Evolutionary conservation across 2,888 invertebrate species (phyloP), one percentile per base, ranked within the genome.

Genomic region (Serrognathus titanus): DNA sequence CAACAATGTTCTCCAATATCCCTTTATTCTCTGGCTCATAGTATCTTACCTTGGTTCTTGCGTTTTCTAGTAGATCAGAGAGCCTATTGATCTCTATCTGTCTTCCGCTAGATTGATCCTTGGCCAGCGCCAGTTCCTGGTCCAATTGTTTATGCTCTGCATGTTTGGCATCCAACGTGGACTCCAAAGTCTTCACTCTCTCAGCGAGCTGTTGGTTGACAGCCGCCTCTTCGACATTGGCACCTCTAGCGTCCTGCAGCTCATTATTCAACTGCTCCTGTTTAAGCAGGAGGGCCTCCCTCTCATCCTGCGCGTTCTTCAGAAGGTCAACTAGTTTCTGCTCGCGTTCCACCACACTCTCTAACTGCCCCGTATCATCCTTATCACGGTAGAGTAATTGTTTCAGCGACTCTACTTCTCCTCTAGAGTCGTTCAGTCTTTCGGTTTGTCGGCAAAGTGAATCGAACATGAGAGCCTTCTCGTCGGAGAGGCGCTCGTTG

Each of bases 401-500:
- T 74, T 94, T 92, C 45, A 96, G 77, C 1, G 91, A 90, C 66
- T 91, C 92, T 58, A 94, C 91, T 80, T 88, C 90, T 6, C 87
- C 86, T 53, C 94, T 83, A 31, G 91, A 88, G 69, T 94, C 94
- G 73, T 94, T 94, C 0, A 96, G 79, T 73, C 94, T 90, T 76
- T 94, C 94, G 0, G 94, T 94, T 79, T 96, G 96, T 12, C 93
- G 84, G 73, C 94, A 94, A 39, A 96, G 81, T 12, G 95, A 94
- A 75, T 95, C 94, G 49, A 95, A 83, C 65, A 96, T 83, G 46
- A 95, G 89, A 66, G 88, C 87, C 74, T 95, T 94, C 79, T 97
- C 96, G 66, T 94, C 94, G 5, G 87, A 85, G 36, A 96, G 81
- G 55, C 91, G 84, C 68, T 93, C 92, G 77, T 94, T 94, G 74